Base-by-base conservation (phyloP, 2,888 invertebrate species). In the Napeogenes inachia region DNA sequence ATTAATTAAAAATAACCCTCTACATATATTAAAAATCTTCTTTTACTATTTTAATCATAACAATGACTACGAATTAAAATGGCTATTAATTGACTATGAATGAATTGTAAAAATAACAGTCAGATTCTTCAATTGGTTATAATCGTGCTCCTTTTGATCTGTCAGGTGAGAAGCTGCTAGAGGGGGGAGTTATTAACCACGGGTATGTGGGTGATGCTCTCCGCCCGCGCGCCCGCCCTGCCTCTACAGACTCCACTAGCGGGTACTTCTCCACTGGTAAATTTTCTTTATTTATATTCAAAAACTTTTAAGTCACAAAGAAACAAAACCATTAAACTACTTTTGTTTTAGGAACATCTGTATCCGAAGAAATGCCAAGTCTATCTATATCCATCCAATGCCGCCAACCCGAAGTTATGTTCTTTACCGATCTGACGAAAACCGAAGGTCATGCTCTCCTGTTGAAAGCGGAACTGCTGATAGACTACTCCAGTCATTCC, bases 341-440 rank as follows among this genome's bases (percentile, higher is more conserved):
- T n/a, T 33, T 30, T 47, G 21, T 81, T 80, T 2, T 83, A 92
- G 86, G 92, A 71, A 79, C 89, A 73, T 82, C 89, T 72, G 75
- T 91, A 71, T 82, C 84, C 45, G 90, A 90, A 69, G 90, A 91
- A 12, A 76, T 81, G 38, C 85, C 87, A 71, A 94, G 94, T 55
- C 82, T 95, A 38, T 93, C 94, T 1, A 85, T 96, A 68, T 94
- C 94, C 0, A 87, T 95, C 33, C 93, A 95, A 73, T 92, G 96
- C 71, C 93, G 95, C 42, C 93, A 94, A 75, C 96, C 96, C 0
- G 96, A 96, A 82, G 89, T 96, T 57, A 92, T 95, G 83, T 91
- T 96, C 71, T 93, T 95, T 76, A 94, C 94, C 0, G 93, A 93
- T 71, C 85, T 92, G n/a, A 91, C 91, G 8, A 92, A 92, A 50